Evolutionary conservation across 2,888 invertebrate species (phyloP), one percentile per base, ranked within the genome.

Genomic region (Heliconius aoede): DNA sequence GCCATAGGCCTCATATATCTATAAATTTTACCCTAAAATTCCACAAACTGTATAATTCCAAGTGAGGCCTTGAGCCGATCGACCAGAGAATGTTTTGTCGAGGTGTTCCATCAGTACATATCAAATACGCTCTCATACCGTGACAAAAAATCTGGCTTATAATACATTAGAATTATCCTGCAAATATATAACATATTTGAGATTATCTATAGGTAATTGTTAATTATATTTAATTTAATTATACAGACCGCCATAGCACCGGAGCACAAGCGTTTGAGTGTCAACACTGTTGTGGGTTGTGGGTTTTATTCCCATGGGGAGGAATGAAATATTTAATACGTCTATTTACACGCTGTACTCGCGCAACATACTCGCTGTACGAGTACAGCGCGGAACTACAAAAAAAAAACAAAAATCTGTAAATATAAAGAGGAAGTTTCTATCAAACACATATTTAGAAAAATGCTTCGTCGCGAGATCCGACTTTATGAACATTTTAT

Each of bases 401-500:
- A 58, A 58, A 58, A 58, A 0, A 58, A 58, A 58, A 18, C 46
- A 4, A 1, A 46, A 46, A 64, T 64, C n/a, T 7, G 64, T 64
- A 32, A 78, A 75, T n/a, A 40, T 46, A 78, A 73, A 73, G 26
- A 60, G 1, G 9, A 1, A 24, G 74, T 58, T 36, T 71, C 40
- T 75, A 78, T 80, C 75, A 78, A 78, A 78, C 78, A 26, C 26
- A 46, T 73, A 78, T 77, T 78, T 61, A 67, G 72, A 68, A 78
- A 80, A 80, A 75, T 72, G 76, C 78, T 77, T 58, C 60, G 73
- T 55, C 72, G 46, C 55, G 64, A 76, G 61, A 75, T 58, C 75
- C 74, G 64, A 67, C 64, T 81, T 82, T 82, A 82, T 68, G 82
- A 81, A 65, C 76, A 36, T 60, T 77, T 72, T 75, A 73, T 73